Percentiles rank a stretch among this genome's conserved stretches.
These are phyloP conservation scores for Petrosia ficiformis DNA, from an alignment of 37 sponge, comb jelly and placozoan genomes.

Conservation along the genomic window DNA sequence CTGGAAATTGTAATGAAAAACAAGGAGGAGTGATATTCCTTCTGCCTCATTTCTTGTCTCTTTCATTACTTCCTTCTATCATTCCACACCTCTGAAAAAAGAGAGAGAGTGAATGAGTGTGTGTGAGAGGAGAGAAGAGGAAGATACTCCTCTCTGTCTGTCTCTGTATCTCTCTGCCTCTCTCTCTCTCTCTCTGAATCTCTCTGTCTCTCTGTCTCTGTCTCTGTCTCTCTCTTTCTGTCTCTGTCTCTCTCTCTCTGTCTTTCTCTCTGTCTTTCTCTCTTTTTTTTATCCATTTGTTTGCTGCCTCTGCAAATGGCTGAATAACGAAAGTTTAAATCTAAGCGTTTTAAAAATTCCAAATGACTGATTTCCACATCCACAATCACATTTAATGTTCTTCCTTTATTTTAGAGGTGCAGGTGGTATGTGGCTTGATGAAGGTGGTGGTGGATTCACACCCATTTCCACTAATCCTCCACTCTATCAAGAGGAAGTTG, in stretches of 20 bases:
- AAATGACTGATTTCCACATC: not conserved
- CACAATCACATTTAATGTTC: not conserved
- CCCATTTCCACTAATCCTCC: too few species aligned
- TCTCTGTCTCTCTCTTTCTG: constrained; percentile 16
- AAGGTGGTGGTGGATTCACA: not conserved
- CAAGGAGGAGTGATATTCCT: too few species aligned
- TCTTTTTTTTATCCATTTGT: not conserved
- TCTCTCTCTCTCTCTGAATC: constrained; percentile 15
- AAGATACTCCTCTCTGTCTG: constrained; percentile 5
- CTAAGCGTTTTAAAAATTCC: not conserved
- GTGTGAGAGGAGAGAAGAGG: too few species aligned
- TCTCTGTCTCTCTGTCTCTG: not conserved
- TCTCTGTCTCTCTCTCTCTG: constrained; percentile 16
- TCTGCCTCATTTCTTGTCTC: too few species aligned
- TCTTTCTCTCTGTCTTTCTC: constrained; percentile 5
- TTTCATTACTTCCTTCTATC: too few species aligned
- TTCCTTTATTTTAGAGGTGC: constrained; percentile 25
- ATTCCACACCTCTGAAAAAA: too few species aligned
- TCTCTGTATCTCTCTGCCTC: not conserved
- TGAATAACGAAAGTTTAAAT: not conserved
- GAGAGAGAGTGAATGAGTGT: too few species aligned
- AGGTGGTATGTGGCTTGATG: constrained; percentile 13
- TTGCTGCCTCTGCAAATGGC: too few species aligned
- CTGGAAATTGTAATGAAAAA: too few species aligned
- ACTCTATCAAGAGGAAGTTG: too few species aligned